These are phyloP conservation scores for Acanthisitta chloris DNA, from an alignment of 2,113 vertebrate species.

Conservation along the genomic window DNA sequence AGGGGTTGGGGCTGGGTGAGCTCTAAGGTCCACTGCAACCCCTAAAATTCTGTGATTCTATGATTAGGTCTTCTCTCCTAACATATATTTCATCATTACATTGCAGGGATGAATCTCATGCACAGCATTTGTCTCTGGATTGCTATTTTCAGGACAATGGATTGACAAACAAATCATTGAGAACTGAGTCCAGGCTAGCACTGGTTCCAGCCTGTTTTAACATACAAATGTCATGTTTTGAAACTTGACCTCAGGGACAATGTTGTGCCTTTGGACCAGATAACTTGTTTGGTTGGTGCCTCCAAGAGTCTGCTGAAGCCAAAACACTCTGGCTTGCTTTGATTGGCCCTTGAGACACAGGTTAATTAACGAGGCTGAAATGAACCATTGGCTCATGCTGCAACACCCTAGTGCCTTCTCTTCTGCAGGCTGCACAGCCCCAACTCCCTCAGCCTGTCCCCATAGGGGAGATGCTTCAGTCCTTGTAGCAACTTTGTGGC, in stretches of 20 bases:
- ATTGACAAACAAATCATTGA: background rate
- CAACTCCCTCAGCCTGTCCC: no score
- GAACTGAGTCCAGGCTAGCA: background rate
- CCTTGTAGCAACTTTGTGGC: no score
- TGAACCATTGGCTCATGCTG: background rate
- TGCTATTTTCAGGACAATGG: background rate
- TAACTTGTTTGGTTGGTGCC: background rate
- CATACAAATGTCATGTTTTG: background rate
- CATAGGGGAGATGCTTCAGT: no score
- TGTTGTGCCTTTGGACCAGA: background rate
- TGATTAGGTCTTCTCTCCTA: background rate
- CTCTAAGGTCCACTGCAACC: no score
- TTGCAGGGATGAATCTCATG: background rate
- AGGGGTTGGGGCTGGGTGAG: no score
- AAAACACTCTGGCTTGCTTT: background rate
- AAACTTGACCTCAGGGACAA: background rate
- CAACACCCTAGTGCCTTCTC: background rate
- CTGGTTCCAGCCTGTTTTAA: background rate
- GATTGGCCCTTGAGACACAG: background rate
- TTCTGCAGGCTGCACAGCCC: no score
- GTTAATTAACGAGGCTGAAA: background rate
- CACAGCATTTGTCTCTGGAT: background rate
- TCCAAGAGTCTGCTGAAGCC: background rate
- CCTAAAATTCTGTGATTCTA: no score
- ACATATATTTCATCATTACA: accelerated